These are phyloP conservation scores for Cololabis saira DNA, from an alignment of 2,113 vertebrate genomes.

Conservation along the genomic window DNA sequence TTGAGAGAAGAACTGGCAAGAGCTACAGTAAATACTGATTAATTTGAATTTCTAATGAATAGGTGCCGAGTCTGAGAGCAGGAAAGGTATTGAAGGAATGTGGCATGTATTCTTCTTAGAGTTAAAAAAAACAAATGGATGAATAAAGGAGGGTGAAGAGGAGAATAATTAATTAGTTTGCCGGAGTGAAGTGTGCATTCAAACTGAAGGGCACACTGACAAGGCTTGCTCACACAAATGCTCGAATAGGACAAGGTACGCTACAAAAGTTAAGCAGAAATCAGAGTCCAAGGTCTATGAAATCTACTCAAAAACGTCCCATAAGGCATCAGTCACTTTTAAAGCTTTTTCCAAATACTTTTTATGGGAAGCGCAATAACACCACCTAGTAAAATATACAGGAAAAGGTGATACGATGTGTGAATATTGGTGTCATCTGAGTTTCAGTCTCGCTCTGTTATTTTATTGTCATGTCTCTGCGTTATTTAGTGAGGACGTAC, in stretches of 20 bases:
- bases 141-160: constrained; percentile 73
- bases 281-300: constrained; percentile 62
- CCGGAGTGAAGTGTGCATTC: constrained; percentile 71
- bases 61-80: constrained; percentile 60
- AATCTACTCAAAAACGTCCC: constrained; percentile 30
- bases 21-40: constrained; percentile 78
- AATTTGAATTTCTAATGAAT: constrained; percentile 80
- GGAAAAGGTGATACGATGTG: constrained; percentile 29
- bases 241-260: constrained; percentile 59
- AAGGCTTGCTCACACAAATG: constrained; percentile 43
- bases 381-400: constrained; percentile 19
- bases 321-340: constrained; percentile 16
- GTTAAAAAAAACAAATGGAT: constrained; percentile 71
- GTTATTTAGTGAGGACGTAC: constrained; percentile 35
- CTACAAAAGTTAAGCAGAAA: constrained; percentile 65
- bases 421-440: constrained; percentile 37
- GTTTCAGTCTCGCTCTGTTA: constrained; percentile 27
- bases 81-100: constrained; percentile 75
- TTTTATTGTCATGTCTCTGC: constrained; percentile 12
- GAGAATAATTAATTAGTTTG: constrained; percentile 77
- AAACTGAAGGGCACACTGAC: constrained; percentile 63
- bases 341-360: constrained; percentile 19
- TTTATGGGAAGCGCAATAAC: background rate
- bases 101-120: constrained; percentile 59
- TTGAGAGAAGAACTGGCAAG: constrained; percentile 74